phyloP scores from a whole-genome alignment of 2,113 vertebrate species.

The Xenopus borealis region DNA sequence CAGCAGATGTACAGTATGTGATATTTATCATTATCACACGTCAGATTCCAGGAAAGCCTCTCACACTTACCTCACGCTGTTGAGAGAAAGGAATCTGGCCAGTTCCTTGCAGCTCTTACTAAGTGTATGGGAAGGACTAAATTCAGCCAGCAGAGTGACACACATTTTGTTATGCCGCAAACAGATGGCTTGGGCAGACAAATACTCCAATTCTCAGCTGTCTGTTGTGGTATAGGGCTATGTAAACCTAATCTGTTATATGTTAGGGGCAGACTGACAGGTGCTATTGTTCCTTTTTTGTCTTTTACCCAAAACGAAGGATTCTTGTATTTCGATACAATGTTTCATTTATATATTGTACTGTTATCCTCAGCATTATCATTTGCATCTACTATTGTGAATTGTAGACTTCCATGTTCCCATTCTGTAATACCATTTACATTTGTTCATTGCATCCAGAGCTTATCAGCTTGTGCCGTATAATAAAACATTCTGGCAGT shows the following conservation, averaged over 20 bases:
- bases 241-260: not conserved
- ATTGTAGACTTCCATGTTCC: too few species aligned
- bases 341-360: too few species aligned
- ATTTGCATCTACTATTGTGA: too few species aligned
- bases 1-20: not conserved
- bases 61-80: not conserved
- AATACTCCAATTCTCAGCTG: conserved; percentile 38
- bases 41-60: conserved; percentile 25
- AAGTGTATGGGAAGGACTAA: conserved; percentile 28
- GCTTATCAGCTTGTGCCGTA: too few species aligned
- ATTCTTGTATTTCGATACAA: too few species aligned
- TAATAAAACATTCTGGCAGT: conserved; percentile 22
- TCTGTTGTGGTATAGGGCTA: conserved; percentile 13
- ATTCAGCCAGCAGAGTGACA: conserved; percentile 29
- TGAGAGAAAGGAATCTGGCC: conserved; percentile 16
- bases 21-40: conserved; percentile 4
- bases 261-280: not conserved
- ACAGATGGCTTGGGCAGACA: conserved; percentile 39
- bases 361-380: too few species aligned
- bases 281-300: not conserved
- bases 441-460: too few species aligned
- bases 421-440: too few species aligned
- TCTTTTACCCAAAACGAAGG: too few species aligned
- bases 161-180: conserved; percentile 17
- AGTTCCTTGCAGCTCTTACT: conserved; percentile 30